These are phyloP conservation scores for Rhynchopsitta pachyrhyncha DNA, from an alignment of 2,113 vertebrate genomes.

Conservation along the genomic window DNA sequence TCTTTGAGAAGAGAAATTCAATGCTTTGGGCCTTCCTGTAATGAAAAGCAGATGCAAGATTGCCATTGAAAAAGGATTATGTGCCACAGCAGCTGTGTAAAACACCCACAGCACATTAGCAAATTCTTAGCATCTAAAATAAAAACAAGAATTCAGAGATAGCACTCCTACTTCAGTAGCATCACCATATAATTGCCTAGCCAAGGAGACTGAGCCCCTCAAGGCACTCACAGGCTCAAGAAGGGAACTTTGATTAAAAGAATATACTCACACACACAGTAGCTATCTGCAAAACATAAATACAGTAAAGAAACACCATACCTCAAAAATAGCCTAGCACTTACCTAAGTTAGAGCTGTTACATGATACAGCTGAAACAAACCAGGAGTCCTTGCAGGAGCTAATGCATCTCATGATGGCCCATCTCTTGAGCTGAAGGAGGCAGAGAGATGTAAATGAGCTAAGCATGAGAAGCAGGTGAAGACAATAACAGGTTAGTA, in stretches of 20 bases:
- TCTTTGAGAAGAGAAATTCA: background rate
- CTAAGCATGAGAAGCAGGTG: background rate
- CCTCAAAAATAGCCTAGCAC: background rate
- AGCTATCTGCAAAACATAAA: background rate
- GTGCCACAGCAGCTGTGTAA: background rate
- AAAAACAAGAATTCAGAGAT: background rate
- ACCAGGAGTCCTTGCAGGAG: background rate
- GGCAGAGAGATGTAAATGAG: background rate
- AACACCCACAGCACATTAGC: background rate
- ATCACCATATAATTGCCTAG: background rate
- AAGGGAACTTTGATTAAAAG: background rate
- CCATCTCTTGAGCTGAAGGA: background rate
- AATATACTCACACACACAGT: background rate
- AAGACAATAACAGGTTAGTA: background rate
- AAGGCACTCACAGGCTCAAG: background rate
- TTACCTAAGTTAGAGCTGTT: background rate
- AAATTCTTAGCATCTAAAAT: background rate
- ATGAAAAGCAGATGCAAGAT: background rate
- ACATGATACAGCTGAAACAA: fast-evolving
- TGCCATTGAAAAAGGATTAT: background rate
- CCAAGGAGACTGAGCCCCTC: background rate
- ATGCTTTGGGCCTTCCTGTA: background rate
- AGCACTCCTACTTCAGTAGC: background rate
- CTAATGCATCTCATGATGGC: background rate
- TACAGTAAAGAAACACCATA: background rate